These are phyloP conservation scores for Thryonomys swinderianus DNA, from an alignment of 2,113 vertebrate species.

Conservation along the genomic window DNA sequence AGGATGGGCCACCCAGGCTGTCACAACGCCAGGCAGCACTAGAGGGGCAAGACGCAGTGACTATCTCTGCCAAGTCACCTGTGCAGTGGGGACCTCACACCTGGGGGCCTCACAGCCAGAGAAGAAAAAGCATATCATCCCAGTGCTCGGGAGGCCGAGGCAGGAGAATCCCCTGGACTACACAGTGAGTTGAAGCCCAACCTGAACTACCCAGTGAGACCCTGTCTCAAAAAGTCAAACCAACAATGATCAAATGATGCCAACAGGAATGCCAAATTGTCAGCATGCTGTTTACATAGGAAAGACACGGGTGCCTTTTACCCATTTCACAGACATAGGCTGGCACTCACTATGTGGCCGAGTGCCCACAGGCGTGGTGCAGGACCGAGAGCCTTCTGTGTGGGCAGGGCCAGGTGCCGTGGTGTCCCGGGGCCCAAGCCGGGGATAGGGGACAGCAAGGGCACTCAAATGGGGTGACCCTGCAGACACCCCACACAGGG, in stretches of 20 bases:
- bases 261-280: not conserved
- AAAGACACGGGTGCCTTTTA: not conserved
- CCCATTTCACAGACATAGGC: not conserved
- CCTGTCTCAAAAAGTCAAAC: not conserved
- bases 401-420: too few species aligned
- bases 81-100: not conserved
- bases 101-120: not conserved
- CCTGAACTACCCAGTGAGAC: not conserved
- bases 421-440: not conserved
- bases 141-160: not conserved
- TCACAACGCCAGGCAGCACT: too few species aligned
- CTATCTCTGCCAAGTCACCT: too few species aligned
- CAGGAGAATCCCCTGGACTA: not conserved
- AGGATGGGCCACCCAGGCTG: too few species aligned
- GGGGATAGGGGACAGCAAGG: not conserved
- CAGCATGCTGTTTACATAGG: not conserved
- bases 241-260: not conserved
- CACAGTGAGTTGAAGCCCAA: too few species aligned
- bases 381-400: too few species aligned
- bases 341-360: not conserved
- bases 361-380: too few species aligned
- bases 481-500: not conserved
- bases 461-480: not conserved
- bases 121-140: not conserved
- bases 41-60: not conserved